A percentile compares a stretch with the other conserved stretches of the same genome.
Conservation (phyloP, 2,113 vertebrate genomes). For the Seriola dumerili region DNA sequence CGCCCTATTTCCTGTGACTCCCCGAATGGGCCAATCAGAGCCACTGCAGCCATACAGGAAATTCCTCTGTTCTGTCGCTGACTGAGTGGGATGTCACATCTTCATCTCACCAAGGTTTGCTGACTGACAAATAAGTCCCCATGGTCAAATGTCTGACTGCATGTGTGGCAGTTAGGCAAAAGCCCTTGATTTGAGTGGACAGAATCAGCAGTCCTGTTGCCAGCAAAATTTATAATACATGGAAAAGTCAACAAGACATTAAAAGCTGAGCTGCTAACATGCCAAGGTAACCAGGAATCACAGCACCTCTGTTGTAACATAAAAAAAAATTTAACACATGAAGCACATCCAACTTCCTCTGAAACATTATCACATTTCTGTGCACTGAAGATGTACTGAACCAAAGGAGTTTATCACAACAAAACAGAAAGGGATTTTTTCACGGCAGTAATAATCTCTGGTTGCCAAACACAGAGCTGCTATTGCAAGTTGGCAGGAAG, state of each 20-base stretch:
- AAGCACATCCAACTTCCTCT: constrained; percentile 25
- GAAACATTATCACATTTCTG: constrained; percentile 14
- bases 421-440: constrained; percentile 61
- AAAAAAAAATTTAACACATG: neutral
- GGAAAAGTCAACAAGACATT: constrained; percentile 41
- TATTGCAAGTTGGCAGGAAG: constrained; percentile 29
- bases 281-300: constrained; percentile 17
- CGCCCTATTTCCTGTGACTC: constrained; percentile 70
- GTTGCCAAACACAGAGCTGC: constrained; percentile 22
- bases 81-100: constrained; percentile 75
- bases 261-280: constrained; percentile 1
- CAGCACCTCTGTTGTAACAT: neutral
- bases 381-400: neutral
- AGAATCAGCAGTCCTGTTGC: neutral
- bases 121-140: constrained; percentile 39
- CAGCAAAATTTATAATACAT: constrained; percentile 11
- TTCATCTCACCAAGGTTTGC: constrained; percentile 32
- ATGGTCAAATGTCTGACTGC: constrained; percentile 22
- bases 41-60: constrained; percentile 50
- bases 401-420: constrained; percentile 10
- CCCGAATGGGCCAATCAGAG: constrained; percentile 57
- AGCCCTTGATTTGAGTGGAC: constrained; percentile 3
- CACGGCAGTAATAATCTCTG: neutral
- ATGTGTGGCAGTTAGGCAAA: constrained; percentile 7
- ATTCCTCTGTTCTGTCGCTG: constrained; percentile 52